Percentiles rank a stretch among this genome's conserved stretches.
phyloP scores from a whole-genome alignment of 2,888 invertebrate genomes.

The Mythimna lalbum region DNA sequence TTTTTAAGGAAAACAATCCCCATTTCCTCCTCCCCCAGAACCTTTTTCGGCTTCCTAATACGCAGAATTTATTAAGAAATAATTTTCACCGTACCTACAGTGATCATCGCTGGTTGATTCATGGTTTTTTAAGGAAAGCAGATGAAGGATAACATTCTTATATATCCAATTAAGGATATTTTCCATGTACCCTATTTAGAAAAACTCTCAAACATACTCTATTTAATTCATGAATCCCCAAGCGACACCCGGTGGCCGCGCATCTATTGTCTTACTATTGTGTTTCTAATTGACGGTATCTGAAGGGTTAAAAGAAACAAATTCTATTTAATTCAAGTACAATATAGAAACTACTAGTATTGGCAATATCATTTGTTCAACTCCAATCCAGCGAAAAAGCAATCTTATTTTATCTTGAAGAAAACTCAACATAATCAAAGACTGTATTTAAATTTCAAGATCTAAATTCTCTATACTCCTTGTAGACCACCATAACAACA shows the following conservation, averaged over 20 bases:
- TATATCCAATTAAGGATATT: background rate
- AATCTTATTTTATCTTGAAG: slow-evolving; percentile 15
- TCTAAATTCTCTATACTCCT: slow-evolving; percentile 34
- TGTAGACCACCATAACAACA: slow-evolving; percentile 19
- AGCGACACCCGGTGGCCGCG: no score
- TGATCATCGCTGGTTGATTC: no score
- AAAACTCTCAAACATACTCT: background rate
- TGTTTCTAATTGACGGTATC: no score
- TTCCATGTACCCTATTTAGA: background rate
- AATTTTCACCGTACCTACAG: no score
- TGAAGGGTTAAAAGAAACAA: background rate
- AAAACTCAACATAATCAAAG: slow-evolving; percentile 11
- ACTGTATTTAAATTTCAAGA: slow-evolving; percentile 20
- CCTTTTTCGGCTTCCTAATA: background rate
- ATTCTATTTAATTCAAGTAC: background rate
- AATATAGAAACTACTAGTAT: background rate
- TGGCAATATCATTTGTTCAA: background rate
- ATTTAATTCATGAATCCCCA: no score
- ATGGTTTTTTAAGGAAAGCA: no score
- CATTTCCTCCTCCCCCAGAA: no score
- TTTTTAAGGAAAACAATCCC: no score
- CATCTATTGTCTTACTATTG: no score
- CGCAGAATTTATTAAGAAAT: background rate
- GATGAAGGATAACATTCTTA: background rate
- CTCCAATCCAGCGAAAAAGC: slow-evolving; percentile 1